A percentile compares a stretch with the other conserved stretches of the same genome.
Conservation (phyloP, 2,888 invertebrate genomes). For the Drosophila neutralis region DNA sequence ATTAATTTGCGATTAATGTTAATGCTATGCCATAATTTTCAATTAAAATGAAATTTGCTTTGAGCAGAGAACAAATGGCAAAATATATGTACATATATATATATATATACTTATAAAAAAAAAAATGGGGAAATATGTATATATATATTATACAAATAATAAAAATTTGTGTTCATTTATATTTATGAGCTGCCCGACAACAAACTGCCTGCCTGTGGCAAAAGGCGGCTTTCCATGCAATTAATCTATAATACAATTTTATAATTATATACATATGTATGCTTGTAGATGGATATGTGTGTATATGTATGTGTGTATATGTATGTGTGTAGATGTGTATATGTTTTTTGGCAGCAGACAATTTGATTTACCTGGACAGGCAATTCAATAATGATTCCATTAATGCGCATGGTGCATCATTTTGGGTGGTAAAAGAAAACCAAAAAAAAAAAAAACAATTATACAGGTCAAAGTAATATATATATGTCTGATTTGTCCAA, state of each 20-base stretch:
- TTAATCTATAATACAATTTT: slow-evolving; percentile 71
- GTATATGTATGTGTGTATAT: not conserved
- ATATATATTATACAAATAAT: not conserved
- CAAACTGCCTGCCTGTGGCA: slow-evolving; percentile 63
- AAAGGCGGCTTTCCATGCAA: slow-evolving; percentile 67
- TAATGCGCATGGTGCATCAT: not conserved
- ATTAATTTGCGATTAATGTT: slow-evolving; percentile 71
- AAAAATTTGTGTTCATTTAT: slow-evolving; percentile 63
- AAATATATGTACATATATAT: slow-evolving; percentile 13
- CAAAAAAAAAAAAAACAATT: not conserved
- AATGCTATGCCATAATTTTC: slow-evolving; percentile 76
- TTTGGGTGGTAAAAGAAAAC: not conserved
- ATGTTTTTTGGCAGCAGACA: slow-evolving; percentile 38
- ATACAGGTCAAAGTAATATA: not conserved
- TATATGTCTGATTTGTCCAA: not conserved
- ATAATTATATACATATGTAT: slow-evolving; percentile 67
- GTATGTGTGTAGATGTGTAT: not conserved
- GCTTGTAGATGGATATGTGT: not conserved
- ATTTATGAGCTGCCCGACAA: slow-evolving; percentile 70
- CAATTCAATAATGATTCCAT: slow-evolving; percentile 13
- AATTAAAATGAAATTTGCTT: slow-evolving; percentile 78
- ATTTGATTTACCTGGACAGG: slow-evolving; percentile 35
- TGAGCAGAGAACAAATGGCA: slow-evolving; percentile 69
- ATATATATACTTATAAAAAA: not conserved
- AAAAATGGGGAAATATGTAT: slow-evolving; percentile 9